Percentiles rank a stretch among this genome's conserved stretches.
These are phyloP conservation scores for Capitella teleta DNA, from an alignment of 1,140 invertebrate genomes.

Conservation along the genomic window DNA sequence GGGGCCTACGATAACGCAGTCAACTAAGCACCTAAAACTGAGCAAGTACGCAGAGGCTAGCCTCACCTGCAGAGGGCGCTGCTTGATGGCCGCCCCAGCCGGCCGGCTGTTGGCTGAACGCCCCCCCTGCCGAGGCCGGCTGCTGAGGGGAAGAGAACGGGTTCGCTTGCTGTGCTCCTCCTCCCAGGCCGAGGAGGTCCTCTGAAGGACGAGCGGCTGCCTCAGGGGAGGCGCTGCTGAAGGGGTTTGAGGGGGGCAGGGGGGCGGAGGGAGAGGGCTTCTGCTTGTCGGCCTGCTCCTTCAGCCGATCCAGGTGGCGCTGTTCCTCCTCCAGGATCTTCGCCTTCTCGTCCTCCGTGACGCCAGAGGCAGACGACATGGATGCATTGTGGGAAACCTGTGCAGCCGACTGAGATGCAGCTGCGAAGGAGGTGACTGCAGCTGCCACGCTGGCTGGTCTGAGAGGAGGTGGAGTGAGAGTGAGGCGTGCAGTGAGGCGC, in stretches of 20 bases:
- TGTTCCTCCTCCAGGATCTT: conserved; percentile 82
- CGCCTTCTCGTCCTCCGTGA: conserved; percentile 65
- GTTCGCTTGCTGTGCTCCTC: not conserved
- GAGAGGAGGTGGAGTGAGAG: not conserved
- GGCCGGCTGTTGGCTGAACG: not conserved
- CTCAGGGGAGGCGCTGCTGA: not conserved
- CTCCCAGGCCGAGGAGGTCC: conserved; percentile 2
- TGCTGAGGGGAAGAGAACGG: not conserved
- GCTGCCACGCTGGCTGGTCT: conserved; percentile 43
- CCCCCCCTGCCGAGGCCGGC: not conserved
- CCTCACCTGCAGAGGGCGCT: not conserved
- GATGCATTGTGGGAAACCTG: conserved; percentile 22
- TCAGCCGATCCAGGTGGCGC: conserved; percentile 86
- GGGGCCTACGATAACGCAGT: not conserved
- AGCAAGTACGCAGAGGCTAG: not conserved
- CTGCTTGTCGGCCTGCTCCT: conserved; percentile 44
- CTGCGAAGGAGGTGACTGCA: conserved; percentile 77
- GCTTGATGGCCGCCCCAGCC: not conserved
- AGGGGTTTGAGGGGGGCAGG: not conserved
- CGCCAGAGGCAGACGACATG: conserved; percentile 53
- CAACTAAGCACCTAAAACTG: not conserved
- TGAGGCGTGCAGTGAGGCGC: conserved; percentile 21
- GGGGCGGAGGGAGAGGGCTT: not conserved
- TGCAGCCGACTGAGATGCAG: conserved; percentile 64
- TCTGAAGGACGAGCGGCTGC: not conserved